These are phyloP conservation scores for Cygnus olor DNA, from an alignment of 2,797 vertebrate genomes.

Conservation along the genomic window DNA sequence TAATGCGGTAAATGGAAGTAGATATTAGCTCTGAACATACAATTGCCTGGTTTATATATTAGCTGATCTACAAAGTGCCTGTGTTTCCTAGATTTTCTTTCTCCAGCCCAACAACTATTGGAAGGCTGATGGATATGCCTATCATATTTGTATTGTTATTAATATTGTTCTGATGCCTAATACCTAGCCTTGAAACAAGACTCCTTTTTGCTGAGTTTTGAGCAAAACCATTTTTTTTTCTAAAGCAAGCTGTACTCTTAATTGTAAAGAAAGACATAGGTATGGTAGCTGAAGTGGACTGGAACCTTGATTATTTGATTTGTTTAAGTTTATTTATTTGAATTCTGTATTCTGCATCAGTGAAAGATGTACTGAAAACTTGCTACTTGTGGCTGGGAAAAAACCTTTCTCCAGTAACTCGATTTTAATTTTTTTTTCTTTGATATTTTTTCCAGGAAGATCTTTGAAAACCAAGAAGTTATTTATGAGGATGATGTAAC, in stretches of 20 bases:
- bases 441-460: not conserved
- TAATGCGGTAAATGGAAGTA: not conserved
- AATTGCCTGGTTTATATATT: not conserved
- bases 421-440: not conserved
- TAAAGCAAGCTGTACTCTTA: not conserved
- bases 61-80: not conserved
- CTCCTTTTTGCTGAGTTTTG: not conserved
- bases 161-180: not conserved
- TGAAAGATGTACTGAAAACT: not conserved
- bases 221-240: not conserved
- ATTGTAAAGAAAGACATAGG: not conserved
- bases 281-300: not conserved
- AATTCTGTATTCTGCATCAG: not conserved
- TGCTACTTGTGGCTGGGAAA: not conserved
- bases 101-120: not conserved
- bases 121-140: not conserved
- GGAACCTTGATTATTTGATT: not conserved
- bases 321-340: not conserved
- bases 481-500: not conserved
- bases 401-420: not conserved
- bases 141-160: not conserved
- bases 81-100: not conserved
- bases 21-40: not conserved
- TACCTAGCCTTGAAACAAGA: not conserved
- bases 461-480: not conserved